Conservation (phyloP, 2,113 vertebrate genomes). For the Microcebus ravelobensis region DNA sequence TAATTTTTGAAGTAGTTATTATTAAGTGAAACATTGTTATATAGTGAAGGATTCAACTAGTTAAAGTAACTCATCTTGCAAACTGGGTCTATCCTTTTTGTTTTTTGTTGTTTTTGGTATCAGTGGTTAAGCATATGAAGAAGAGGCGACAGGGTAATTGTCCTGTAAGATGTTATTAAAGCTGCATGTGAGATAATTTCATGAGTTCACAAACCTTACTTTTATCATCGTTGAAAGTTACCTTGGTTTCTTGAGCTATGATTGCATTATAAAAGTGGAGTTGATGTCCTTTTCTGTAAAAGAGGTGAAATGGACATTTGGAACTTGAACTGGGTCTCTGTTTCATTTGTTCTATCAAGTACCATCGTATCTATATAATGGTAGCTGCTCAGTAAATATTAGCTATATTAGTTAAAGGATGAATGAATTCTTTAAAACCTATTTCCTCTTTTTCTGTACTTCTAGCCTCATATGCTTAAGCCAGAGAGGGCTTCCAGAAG, state of each 20-base stretch:
- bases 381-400: not conserved
- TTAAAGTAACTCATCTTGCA: not conserved
- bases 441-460: not conserved
- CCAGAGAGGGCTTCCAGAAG: not conserved
- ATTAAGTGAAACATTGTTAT: not conserved
- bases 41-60: not conserved
- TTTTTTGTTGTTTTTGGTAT: not conserved
- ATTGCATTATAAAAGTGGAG: not conserved
- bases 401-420: not conserved
- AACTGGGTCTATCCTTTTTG: not conserved
- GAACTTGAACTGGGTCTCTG: not conserved
- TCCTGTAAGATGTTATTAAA: not conserved
- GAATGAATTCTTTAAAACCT: not conserved
- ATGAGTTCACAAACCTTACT: not conserved
- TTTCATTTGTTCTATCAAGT: not conserved
- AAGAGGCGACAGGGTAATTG: not conserved
- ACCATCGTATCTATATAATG: not conserved
- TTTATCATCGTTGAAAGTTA: slow-evolving; percentile 10
- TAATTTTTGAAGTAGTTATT: slow-evolving; percentile 12
- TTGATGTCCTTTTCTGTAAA: not conserved
- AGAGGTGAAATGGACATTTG: not conserved
- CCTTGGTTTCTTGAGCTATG: not conserved
- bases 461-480: not conserved
- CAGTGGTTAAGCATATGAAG: not conserved
- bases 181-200: not conserved